phyloP scores from a whole-genome alignment of 2,113 vertebrate species.

The Percina caprodes region DNA sequence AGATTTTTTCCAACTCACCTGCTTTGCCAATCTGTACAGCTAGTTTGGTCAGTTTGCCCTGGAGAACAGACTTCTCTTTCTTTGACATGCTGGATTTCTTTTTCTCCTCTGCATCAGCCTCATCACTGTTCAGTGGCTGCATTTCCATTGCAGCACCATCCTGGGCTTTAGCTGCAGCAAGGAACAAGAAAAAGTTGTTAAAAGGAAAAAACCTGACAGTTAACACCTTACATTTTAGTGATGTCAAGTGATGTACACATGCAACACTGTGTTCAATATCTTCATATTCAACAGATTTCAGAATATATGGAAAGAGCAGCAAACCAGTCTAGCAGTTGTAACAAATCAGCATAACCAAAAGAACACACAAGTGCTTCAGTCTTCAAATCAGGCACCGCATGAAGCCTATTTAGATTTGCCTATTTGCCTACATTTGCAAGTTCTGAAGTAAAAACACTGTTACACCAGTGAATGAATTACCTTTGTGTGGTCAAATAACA shows the following conservation, averaged over 20 bases:
- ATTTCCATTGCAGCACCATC: conserved; percentile 99
- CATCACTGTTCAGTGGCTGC: conserved; percentile 98
- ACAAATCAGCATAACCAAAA: conserved; percentile 24
- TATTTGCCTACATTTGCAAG: conserved; percentile 45
- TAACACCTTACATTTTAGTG: background rate
- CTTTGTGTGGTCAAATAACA: background rate
- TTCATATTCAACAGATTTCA: background rate
- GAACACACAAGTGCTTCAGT: conserved; percentile 17
- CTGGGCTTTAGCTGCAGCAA: conserved; percentile 92
- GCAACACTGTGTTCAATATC: background rate
- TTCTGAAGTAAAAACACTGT: conserved; percentile 4
- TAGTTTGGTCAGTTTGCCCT: conserved; percentile 97
- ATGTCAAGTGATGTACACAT: background rate
- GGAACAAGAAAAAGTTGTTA: background rate
- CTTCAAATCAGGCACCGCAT: background rate
- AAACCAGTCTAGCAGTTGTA: conserved; percentile 1
- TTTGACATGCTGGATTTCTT: conserved; percentile 95
- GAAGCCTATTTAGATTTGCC: background rate
- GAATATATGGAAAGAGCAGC: background rate
- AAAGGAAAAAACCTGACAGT: background rate
- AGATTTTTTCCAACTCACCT: conserved; percentile 80
- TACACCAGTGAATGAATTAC: background rate
- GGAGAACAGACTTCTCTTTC: conserved; percentile 98
- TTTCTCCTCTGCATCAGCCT: conserved; percentile 94
- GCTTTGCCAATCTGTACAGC: conserved; percentile 99